Evolutionary conservation across 2,888 invertebrate genomes (phyloP).

Genomic region (Leptura quadrifasciata): DNA sequence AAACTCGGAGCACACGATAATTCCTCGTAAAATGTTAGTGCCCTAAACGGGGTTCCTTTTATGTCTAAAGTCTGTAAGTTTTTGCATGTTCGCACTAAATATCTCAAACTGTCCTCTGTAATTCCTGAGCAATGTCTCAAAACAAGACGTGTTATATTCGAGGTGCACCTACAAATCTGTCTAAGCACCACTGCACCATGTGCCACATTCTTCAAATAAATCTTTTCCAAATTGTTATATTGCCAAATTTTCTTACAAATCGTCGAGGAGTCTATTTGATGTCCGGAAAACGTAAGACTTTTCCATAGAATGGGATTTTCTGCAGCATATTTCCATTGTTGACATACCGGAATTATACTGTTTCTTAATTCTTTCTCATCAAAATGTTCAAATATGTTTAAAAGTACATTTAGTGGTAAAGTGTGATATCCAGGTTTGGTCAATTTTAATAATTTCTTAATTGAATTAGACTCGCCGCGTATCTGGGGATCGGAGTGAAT

Average conservation of each 20-base stretch:
- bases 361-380: constrained; percentile 46
- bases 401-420: constrained; percentile 42
- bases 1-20: constrained; percentile 39
- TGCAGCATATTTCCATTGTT: constrained; percentile 49
- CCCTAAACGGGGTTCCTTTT: constrained; percentile 50
- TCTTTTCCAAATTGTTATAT: constrained; percentile 41
- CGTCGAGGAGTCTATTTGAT: constrained; percentile 24
- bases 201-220: constrained; percentile 33
- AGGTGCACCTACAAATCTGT: constrained; percentile 49
- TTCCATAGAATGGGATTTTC: constrained; percentile 51
- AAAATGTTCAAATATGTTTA: constrained; percentile 49
- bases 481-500: background rate
- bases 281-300: constrained; percentile 45
- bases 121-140: constrained; percentile 49
- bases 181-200: constrained; percentile 44
- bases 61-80: constrained; percentile 46
- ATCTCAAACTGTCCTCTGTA: constrained; percentile 47
- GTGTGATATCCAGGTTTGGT: constrained; percentile 39
- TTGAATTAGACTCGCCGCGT: background rate
- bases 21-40: constrained; percentile 50
- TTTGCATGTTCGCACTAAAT: constrained; percentile 47
- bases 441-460: background rate
- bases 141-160: constrained; percentile 38
- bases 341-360: constrained; percentile 50
- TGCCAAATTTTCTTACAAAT: constrained; percentile 52